These are phyloP conservation scores for Platygyra sinensis DNA, from an alignment of 64 coral and sea anemone species.

Conservation along the genomic window DNA sequence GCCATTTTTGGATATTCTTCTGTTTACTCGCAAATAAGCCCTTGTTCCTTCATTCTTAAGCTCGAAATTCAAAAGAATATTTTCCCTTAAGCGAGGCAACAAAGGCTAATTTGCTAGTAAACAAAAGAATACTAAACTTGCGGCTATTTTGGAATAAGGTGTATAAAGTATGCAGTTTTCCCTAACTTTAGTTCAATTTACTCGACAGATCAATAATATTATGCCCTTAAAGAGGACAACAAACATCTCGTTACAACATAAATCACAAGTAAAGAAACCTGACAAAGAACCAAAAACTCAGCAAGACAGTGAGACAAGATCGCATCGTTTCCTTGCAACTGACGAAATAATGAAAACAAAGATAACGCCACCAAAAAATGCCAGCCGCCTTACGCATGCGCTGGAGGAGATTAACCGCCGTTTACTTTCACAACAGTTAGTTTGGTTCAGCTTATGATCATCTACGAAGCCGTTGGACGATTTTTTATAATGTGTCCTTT, in stretches of 20 bases:
- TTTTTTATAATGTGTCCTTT: no score
- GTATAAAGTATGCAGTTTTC: background rate
- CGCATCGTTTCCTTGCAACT: background rate
- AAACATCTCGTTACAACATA: background rate
- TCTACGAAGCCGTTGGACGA: background rate
- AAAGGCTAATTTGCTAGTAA: no score
- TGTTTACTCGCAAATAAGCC: no score
- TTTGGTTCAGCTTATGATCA: background rate
- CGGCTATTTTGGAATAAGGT: no score
- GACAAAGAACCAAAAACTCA: background rate
- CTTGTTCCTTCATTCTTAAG: no score
- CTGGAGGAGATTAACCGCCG: background rate
- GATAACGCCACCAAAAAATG: background rate
- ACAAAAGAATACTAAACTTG: background rate
- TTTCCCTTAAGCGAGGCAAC: no score
- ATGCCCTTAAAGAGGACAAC: background rate
- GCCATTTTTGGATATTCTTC: no score
- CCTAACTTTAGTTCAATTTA: background rate
- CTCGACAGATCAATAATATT: background rate
- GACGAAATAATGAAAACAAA: background rate
- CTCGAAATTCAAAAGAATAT: no score
- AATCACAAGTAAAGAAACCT: background rate
- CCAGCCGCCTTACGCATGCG: background rate
- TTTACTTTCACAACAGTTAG: background rate
- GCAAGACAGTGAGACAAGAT: background rate